Base-by-base conservation (phyloP, 2,888 invertebrate species). In the Ectobius pallidus region DNA sequence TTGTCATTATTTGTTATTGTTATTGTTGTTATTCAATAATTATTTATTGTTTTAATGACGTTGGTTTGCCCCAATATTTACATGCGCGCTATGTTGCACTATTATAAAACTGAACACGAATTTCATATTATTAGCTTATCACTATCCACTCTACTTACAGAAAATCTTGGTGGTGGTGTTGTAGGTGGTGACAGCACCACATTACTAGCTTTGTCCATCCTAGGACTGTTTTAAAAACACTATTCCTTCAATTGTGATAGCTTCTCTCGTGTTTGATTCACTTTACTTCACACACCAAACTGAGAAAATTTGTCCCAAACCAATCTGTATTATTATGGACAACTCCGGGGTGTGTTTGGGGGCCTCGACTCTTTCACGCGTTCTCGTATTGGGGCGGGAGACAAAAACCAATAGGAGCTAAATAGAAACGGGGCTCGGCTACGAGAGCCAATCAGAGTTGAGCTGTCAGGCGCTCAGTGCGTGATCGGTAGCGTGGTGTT, bases 391-490 rank as follows among this genome's bases (percentile, higher is more conserved):
- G 72, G 83, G 81, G 82, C 82, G 80, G 79, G 77, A 78, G 78
- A 76, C 77, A 75, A 79, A 81, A 79, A 91, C 90, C 90, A 90
- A 90, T 81, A 80, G 78, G 80, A 81, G 78, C n/a, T n/a, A n/a
- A n/a, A n/a, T n/a, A n/a, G n/a, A n/a, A n/a, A 82, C 90, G 88
- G 90, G 92, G 92, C 91, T 90, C 91, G 92, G 86, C 90, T 81
- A 82, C 76, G 78, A 77, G 80, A 81, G 79, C 92, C 91, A 91
- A 92, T 92, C 81, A 81, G 80, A 77, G 79, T 69, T 75, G 69
- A 77, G 81, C 81, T 87, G 88, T 89, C 94, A 94, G 89, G 89
- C 92, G 88, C 85, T 84, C 83, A 83, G 85, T 87, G 91, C 93
- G 91, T 94, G 94, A 87, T 88, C 87, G 84, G 81, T 83, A 85